Evolutionary conservation across 2,113 vertebrate genomes (phyloP), one percentile per base, ranked within the genome.

Genomic region (Perca schrenkii): DNA sequence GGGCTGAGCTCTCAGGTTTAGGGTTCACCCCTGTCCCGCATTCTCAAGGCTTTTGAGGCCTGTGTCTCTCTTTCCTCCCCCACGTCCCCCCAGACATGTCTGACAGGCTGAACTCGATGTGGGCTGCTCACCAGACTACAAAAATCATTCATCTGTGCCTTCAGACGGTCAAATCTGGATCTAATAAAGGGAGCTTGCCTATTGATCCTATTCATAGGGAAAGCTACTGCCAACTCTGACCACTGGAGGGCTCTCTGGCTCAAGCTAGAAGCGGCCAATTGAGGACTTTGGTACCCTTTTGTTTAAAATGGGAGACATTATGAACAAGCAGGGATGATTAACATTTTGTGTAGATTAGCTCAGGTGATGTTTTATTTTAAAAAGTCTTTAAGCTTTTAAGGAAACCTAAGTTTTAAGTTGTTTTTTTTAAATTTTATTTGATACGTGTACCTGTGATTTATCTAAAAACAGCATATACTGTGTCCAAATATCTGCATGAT

Each of bases 61-160:
- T 82, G 83, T 52, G 89, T 92, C 88, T 86, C 89, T 75, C 69
- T 53, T 88, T 86, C 87, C 82, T 90, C 93, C 92, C 91, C 89
- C 90, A 83, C 58, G 74, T 86, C 90, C 91, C 93, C 91, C 94
- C 93, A 95, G 95, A 96, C 94, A 91, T 88, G 92, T 95, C 94
- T 95, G 95, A 95, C 94, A 95, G 95, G 85, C 93, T 95, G 95
- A 96, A 95, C 94, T 92, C 94, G 77, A 95, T 86, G 90, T 91
- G 93, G 93, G 93, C 94, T 92, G 93, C 91, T 95, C 93, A 94
- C 88, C 94, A 96, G 95, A 95, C 95, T 95, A 94, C 93, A 94
- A 95, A 95, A 95, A 95, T 95, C 95, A 96, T 96, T 96, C 94
- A 96, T 96, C 94, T 95, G 94, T 95, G 94, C 93, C 92, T 93